Evolutionary conservation across 2,797 vertebrate genomes (phyloP).

Genomic region (Oceanodroma leucorhoa): DNA sequence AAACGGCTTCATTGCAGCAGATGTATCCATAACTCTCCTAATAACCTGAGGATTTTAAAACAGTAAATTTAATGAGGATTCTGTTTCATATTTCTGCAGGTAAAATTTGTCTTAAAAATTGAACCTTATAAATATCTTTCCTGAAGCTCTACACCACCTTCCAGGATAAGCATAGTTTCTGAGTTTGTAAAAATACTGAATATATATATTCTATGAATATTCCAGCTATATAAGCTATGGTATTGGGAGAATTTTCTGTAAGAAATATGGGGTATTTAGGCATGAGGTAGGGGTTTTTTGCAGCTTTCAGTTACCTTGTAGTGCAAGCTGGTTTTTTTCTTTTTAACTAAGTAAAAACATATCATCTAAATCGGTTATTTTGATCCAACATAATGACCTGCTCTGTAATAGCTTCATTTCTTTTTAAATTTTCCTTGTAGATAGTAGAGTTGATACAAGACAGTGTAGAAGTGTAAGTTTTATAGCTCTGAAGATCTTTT

Average conservation of each 20-base stretch:
- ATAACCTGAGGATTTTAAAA: background rate
- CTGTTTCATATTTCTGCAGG: background rate
- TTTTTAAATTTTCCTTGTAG: slow-evolving; percentile 46
- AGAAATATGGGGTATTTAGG: background rate
- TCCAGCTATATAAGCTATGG: background rate
- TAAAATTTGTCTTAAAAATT: background rate
- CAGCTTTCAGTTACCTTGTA: background rate
- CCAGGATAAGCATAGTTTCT: background rate
- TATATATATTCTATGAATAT: background rate
- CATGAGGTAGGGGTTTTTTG: background rate
- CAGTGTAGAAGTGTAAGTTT: slow-evolving; percentile 40
- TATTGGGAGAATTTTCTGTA: background rate
- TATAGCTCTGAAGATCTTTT: slow-evolving; percentile 50
- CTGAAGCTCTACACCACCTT: background rate
- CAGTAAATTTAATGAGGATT: background rate
- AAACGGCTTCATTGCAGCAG: background rate
- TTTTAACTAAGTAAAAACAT: background rate
- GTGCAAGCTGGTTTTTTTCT: background rate
- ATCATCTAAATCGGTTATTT: slow-evolving; percentile 42
- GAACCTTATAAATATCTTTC: background rate
- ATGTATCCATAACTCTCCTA: background rate
- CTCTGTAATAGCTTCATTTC: slow-evolving; percentile 54
- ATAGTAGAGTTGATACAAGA: slow-evolving; percentile 32
- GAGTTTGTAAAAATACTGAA: background rate
- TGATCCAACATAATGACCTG: slow-evolving; percentile 40